Conservation (phyloP, 2,113 vertebrate species). For the Oenanthe melanoleuca region DNA sequence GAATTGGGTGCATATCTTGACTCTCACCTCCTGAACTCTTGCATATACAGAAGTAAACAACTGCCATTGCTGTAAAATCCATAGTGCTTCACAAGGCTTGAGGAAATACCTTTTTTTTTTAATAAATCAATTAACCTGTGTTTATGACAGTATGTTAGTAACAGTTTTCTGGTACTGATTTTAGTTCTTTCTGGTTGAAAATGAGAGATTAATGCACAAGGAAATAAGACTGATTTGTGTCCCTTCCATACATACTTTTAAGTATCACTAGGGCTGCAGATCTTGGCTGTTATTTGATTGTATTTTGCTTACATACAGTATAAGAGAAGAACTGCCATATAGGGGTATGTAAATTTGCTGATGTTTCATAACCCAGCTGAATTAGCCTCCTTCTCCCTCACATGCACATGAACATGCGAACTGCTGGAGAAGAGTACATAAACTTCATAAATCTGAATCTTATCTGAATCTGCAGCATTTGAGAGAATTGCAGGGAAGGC, state of each 20-base stretch:
- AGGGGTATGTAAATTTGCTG: conserved; percentile 61
- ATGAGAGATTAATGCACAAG: neutral
- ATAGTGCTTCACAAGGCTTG: neutral
- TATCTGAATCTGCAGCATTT: conserved; percentile 67
- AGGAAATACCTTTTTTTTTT: neutral
- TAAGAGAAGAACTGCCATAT: conserved; percentile 72
- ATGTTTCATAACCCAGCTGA: conserved; percentile 35
- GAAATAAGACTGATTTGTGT: neutral
- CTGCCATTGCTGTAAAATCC: neutral
- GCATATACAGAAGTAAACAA: conserved; percentile 23
- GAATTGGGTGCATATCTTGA: neutral
- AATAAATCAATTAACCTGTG: neutral
- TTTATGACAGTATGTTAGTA: neutral
- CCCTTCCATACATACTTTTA: neutral
- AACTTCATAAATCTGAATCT: conserved; percentile 72
- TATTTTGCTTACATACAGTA: conserved; percentile 37
- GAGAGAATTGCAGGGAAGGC: conserved; percentile 40
- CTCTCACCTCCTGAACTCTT: conserved; percentile 23
- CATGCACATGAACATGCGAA: neutral
- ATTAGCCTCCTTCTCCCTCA: conserved; percentile 4
- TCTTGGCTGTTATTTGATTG: conserved; percentile 58
- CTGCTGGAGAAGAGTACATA: conserved; percentile 42
- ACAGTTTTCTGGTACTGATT: neutral
- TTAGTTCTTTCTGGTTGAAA: conserved; percentile 11
- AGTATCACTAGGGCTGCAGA: neutral